These are phyloP conservation scores for Gisinianus flammeolus DNA, from an alignment of 2,888 invertebrate species.

Conservation along the genomic window DNA sequence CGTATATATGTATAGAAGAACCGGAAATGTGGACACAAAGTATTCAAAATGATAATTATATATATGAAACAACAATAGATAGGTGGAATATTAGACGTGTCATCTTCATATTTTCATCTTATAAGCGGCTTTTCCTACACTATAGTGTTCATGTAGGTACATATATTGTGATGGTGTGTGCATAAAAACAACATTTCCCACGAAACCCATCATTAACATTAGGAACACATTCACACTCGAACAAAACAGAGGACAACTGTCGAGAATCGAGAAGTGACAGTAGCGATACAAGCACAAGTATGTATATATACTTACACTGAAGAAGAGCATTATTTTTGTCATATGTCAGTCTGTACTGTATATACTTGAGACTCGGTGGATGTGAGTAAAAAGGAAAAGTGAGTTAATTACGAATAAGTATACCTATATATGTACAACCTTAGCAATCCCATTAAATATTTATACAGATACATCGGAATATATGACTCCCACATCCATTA, in stretches of 20 bases:
- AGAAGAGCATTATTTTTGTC: background rate
- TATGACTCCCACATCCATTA: too few species aligned
- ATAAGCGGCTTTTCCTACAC: too few species aligned
- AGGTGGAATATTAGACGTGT: background rate
- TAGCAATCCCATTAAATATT: background rate
- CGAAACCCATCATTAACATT: conserved; percentile 7
- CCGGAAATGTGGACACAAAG: conserved; percentile 3
- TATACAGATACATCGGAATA: too few species aligned
- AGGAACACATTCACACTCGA: conserved; percentile 3
- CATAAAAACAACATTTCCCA: background rate
- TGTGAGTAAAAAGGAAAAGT: too few species aligned
- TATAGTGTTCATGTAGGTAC: too few species aligned
- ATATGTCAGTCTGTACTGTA: too few species aligned
- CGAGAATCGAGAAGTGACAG: background rate
- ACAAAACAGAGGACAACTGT: background rate
- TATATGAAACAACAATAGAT: too few species aligned
- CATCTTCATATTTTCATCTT: background rate
- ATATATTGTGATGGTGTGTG: background rate
- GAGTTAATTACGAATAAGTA: background rate
- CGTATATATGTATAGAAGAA: background rate
- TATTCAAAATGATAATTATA: background rate
- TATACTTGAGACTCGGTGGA: too few species aligned
- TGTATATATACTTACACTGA: background rate
- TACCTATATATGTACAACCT: background rate
- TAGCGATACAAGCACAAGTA: background rate